These are phyloP conservation scores for Therioaphis trifolii DNA, from an alignment of 2,888 invertebrate genomes.

Conservation along the genomic window DNA sequence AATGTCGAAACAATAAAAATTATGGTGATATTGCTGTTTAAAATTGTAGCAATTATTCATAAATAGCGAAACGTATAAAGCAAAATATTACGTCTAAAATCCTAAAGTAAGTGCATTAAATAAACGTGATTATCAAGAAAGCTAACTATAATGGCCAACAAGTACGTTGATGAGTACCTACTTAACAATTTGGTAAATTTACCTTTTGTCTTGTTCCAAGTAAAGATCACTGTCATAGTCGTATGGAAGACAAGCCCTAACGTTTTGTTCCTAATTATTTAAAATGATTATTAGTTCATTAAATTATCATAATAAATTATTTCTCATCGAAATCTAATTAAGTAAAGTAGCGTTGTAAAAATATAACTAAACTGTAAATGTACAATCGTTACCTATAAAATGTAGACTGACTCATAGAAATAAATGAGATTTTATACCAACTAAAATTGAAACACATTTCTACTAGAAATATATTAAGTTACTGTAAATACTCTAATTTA, in stretches of 20 bases:
- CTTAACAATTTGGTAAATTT: conserved; percentile 60
- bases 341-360: background rate
- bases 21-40: no score
- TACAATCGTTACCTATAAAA: no score
- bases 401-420: no score
- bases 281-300: background rate
- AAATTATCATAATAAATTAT: background rate
- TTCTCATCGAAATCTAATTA: background rate
- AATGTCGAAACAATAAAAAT: no score
- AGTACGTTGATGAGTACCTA: background rate
- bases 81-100: background rate
- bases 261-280: conserved; percentile 69
- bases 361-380: no score
- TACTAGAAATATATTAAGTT: no score
- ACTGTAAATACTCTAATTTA: no score
- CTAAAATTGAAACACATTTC: no score
- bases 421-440: no score
- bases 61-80: background rate
- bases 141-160: background rate
- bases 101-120: background rate
- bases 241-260: conserved; percentile 70
- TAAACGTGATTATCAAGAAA: background rate
- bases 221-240: conserved; percentile 69
- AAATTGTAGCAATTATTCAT: no score
- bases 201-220: conserved; percentile 69